phyloP scores from a whole-genome alignment of 2,113 vertebrate species.

The Chloropsis hardwickii region DNA sequence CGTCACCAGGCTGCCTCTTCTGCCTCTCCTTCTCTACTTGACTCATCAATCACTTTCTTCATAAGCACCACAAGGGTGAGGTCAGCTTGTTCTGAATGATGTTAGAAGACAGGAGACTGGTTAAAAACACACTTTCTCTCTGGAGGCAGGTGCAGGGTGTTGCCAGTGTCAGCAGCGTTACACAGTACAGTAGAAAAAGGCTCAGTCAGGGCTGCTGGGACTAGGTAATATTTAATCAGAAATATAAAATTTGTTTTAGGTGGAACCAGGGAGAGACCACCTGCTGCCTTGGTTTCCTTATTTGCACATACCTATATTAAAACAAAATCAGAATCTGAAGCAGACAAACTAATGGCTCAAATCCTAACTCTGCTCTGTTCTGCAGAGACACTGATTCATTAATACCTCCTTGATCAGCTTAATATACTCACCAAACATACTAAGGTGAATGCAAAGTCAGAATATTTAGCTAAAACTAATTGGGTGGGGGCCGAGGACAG shows the following conservation, averaged over 20 bases:
- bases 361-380: not conserved
- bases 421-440: not conserved
- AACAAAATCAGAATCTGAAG: not conserved
- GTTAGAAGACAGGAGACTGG: not conserved
- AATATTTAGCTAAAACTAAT: not conserved
- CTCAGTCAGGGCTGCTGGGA: not conserved
- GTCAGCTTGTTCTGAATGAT: not conserved
- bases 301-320: not conserved
- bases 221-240: not conserved
- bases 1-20: not conserved
- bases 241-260: not conserved
- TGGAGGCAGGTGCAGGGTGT: not conserved
- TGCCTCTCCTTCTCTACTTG: not conserved
- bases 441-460: not conserved
- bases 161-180: not conserved
- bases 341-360: not conserved
- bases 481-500: fast-evolving
- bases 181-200: not conserved
- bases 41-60: not conserved
- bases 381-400: not conserved
- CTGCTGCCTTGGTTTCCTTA: not conserved
- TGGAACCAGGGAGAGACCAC: not conserved
- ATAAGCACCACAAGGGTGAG: not conserved
- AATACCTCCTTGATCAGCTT: not conserved
- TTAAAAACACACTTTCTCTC: not conserved